phyloP scores from a whole-genome alignment of 2,113 vertebrate species.

The Anseranas semipalmata region DNA sequence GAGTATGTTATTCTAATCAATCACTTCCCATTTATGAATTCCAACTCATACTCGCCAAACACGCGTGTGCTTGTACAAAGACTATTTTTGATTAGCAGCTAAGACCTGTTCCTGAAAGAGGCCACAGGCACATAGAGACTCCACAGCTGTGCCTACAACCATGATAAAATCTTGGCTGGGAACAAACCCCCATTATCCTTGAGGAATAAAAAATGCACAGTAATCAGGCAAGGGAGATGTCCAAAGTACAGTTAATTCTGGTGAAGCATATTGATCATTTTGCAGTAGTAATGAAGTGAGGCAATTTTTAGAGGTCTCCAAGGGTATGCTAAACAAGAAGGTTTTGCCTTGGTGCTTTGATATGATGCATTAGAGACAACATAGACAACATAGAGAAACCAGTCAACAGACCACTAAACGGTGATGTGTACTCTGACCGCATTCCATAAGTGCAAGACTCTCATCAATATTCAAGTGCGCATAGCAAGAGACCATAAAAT shows the following conservation, averaged over 20 bases:
- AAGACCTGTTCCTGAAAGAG: background rate
- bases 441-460: background rate
- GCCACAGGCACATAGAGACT: background rate
- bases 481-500: background rate
- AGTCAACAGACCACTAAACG: background rate
- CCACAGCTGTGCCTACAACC: background rate
- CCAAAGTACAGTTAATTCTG: constrained; percentile 59
- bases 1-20: background rate
- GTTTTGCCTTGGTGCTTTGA: background rate
- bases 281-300: constrained; percentile 62
- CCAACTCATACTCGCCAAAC: background rate
- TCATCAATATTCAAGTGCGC: background rate
- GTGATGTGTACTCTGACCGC: background rate
- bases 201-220: constrained; percentile 29
- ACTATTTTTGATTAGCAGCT: background rate
- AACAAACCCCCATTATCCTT: constrained; percentile 8
- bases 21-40: background rate
- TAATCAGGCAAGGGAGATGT: constrained; percentile 60
- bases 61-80: background rate
- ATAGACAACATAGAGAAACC: background rate
- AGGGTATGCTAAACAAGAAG: constrained; percentile 16
- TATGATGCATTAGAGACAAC: constrained; percentile 2
- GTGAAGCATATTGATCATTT: constrained; percentile 61
- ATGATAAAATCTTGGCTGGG: background rate
- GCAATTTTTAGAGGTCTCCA: constrained; percentile 61